phyloP scores from a whole-genome alignment of 2,888 invertebrate species.

The Ophion ellenae region DNA sequence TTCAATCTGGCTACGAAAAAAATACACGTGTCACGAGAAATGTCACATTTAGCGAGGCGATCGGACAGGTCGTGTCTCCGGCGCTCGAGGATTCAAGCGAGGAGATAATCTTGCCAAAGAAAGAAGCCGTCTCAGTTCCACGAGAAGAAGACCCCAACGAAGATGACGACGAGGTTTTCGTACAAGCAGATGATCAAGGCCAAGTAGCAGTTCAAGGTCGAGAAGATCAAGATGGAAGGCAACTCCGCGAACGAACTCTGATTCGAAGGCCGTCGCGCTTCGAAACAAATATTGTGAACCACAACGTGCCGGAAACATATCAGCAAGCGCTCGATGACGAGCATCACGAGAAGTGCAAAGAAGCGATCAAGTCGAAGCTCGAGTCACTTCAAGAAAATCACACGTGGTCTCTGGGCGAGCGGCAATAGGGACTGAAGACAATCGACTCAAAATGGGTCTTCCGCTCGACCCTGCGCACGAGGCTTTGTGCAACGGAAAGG shows the following conservation, averaged over 20 bases:
- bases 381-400: conserved; percentile 13
- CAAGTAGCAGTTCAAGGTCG: not conserved
- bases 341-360: not conserved
- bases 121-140: not conserved
- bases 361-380: too few relatives aligned
- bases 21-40: conserved; percentile 40
- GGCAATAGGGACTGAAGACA: conserved; percentile 13
- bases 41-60: conserved; percentile 49
- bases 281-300: conserved; percentile 27
- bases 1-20: conserved; percentile 36
- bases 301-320: conserved; percentile 16
- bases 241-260: not conserved
- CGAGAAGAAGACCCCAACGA: conserved; percentile 1
- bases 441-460: conserved; percentile 34
- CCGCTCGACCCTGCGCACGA: conserved; percentile 28
- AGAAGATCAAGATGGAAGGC: not conserved
- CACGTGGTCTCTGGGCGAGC: conserved; percentile 25
- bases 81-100: not conserved
- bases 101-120: too few relatives aligned
- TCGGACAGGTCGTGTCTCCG: not conserved
- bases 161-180: conserved; percentile 20
- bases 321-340: conserved; percentile 1
- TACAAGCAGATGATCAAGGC: conserved; percentile 3
- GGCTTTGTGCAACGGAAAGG: conserved; percentile 21
- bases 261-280: too few relatives aligned